Evolutionary conservation across 2,888 invertebrate species (phyloP).

Genomic region (Suillia variegata): DNA sequence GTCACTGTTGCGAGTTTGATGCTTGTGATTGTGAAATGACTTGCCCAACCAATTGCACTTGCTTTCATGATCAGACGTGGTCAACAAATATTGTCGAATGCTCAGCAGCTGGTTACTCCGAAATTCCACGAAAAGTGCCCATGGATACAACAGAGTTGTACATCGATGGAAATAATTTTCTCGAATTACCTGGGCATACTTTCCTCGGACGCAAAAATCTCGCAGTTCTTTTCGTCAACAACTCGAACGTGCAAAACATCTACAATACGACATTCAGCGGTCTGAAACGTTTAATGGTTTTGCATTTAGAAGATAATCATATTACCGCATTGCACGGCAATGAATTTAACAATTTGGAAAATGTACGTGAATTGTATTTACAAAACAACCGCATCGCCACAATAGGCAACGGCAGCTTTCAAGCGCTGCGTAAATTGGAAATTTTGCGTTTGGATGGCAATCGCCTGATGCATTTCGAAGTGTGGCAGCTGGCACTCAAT

Average conservation of each 20-base stretch:
- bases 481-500: slow-evolving; percentile 84
- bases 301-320: slow-evolving; percentile 88
- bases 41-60: slow-evolving; percentile 91
- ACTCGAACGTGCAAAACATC: slow-evolving; percentile 82
- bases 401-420: slow-evolving; percentile 85
- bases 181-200: slow-evolving; percentile 83
- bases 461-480: slow-evolving; percentile 78
- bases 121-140: slow-evolving; percentile 85
- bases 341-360: slow-evolving; percentile 81
- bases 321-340: slow-evolving; percentile 80
- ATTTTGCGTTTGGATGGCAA: slow-evolving; percentile 85
- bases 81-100: slow-evolving; percentile 92
- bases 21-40: slow-evolving; percentile 98
- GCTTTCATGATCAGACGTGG: slow-evolving; percentile 94
- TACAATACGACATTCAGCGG: slow-evolving; percentile 92
- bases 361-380: slow-evolving; percentile 82
- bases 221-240: slow-evolving; percentile 84
- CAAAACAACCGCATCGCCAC: slow-evolving; percentile 83
- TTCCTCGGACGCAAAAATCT: slow-evolving; percentile 92
- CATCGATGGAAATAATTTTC: slow-evolving; percentile 89
- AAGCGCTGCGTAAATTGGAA: slow-evolving; percentile 79
- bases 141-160: slow-evolving; percentile 96
- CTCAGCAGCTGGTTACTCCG: slow-evolving; percentile 78
- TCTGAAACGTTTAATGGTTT: slow-evolving; percentile 74
- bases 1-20: slow-evolving; percentile 96